Base-by-base conservation (phyloP, 2,888 invertebrate species). In the Gari tellinella region DNA sequence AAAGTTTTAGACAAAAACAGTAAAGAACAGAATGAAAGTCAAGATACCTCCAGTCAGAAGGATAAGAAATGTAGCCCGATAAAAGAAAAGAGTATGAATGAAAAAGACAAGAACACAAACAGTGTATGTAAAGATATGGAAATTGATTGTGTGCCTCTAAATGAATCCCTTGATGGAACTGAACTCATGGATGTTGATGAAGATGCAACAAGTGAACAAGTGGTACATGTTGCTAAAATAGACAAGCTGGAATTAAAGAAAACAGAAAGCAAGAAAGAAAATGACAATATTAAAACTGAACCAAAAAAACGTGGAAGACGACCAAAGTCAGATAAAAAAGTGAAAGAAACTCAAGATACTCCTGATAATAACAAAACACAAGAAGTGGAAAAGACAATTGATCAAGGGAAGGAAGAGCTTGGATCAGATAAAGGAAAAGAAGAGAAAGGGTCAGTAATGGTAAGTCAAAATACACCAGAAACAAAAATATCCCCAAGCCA, bases 381-480 rank as follows among this genome's bases (percentile, higher is more conserved):
- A 7, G 53, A 26, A 15, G 17, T 10, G 23, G 57, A 57, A 3
- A 57, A 2, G 45, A 26, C 3, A 25, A 17, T 12, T 14, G 19
- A 41, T 14, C 25, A 2, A 1, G n/a, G 15, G 1, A 57, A 25
- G 15, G 43, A 57, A 43, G 43, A 21, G n/a, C n/a, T n/a, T n/a
- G n/a, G n/a, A n/a, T n/a, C n/a, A n/a, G n/a, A n/a, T n/a, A n/a
- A n/a, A n/a, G 31, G 31, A 31, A 31, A 31, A 7, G 31, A 31
- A 31, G 31, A 31, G 10, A 31, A 31, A 31, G 31, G 31, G 5
- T 31, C 10, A 31, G 31, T 31, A 7, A 41, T 49, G 17, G 23
- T 48, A 38, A 74, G 75, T 12, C 81, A 86, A 53, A 79, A 82
- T 55, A 86, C 85, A 8, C 86, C 85, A 55, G 80, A 83, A 37